Evolutionary conservation across 2,888 invertebrate species (phyloP).

Genomic region (Andrena flavipes): DNA sequence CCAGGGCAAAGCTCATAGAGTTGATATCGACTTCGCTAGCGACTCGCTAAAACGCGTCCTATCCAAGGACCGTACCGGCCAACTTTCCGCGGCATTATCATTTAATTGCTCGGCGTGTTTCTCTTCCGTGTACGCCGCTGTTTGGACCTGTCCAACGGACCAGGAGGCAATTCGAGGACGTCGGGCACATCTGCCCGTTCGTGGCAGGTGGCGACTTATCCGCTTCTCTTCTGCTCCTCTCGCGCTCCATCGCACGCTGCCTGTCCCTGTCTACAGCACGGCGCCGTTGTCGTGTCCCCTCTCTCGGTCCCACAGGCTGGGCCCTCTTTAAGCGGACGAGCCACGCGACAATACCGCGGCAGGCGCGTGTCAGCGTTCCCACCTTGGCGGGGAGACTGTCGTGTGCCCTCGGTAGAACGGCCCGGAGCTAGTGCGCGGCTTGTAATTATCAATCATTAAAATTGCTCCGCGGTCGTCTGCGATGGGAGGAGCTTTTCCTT

Average conservation of each 20-base stretch:
- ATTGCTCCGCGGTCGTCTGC: constrained; percentile 33
- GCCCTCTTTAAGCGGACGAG: constrained; percentile 49
- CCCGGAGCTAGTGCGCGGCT: constrained; percentile 46
- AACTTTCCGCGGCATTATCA: constrained; percentile 59
- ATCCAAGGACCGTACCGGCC: neutral
- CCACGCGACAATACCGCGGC: constrained; percentile 77
- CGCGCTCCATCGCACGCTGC: constrained; percentile 19
- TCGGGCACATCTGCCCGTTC: constrained; percentile 81
- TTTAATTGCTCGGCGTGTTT: constrained; percentile 56
- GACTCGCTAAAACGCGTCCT: neutral
- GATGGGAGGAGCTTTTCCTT: neutral
- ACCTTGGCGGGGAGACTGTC: constrained; percentile 55
- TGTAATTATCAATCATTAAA: constrained; percentile 67
- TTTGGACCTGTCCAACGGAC: constrained; percentile 63
- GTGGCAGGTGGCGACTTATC: constrained; percentile 82
- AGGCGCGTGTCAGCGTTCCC: constrained; percentile 74
- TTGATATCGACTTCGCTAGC: neutral
- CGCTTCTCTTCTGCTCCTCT: constrained; percentile 65
- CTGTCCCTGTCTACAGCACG: constrained; percentile 6
- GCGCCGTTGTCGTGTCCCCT: neutral
- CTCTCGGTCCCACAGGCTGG: constrained; percentile 10
- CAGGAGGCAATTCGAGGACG: constrained; percentile 75
- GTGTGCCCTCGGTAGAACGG: constrained; percentile 44
- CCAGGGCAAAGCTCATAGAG: neutral
- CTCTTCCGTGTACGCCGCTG: constrained; percentile 55